phyloP scores from a whole-genome alignment of 2,113 vertebrate genomes.

The Capreolus pygargus region DNA sequence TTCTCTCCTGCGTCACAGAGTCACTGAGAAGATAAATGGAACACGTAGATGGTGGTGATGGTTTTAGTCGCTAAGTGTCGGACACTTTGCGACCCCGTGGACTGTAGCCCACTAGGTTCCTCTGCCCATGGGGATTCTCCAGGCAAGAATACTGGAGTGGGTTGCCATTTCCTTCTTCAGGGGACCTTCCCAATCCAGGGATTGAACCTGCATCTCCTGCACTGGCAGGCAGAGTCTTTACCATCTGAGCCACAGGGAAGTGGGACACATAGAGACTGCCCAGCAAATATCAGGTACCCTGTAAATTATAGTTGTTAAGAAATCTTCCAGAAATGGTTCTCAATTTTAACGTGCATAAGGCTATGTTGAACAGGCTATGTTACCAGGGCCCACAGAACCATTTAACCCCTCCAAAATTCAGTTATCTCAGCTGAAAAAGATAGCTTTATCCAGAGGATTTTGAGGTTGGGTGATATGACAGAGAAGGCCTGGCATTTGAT shows the following conservation, averaged over 20 bases:
- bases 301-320: not conserved
- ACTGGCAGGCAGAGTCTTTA: not conserved
- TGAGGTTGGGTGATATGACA: not conserved
- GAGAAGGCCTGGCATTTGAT: too few relatives aligned
- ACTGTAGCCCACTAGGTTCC: not conserved
- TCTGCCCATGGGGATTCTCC: not conserved
- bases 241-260: not conserved
- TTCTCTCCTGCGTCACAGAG: not conserved
- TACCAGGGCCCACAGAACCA: rapidly evolving
- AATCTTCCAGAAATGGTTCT: not conserved
- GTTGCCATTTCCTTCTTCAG: not conserved
- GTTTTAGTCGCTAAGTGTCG: not conserved
- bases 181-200: not conserved
- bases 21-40: not conserved
- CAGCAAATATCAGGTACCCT: too few relatives aligned
- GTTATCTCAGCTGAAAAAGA: not conserved
- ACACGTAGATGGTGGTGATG: not conserved
- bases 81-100: rapidly evolving
- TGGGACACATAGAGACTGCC: not conserved
- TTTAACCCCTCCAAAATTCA: not conserved
- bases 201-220: not conserved
- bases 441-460: not conserved
- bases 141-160: not conserved
- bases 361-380: not conserved
- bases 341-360: not conserved